phyloP scores from a whole-genome alignment of 2,113 vertebrate genomes.

The Alouatta palliata region DNA sequence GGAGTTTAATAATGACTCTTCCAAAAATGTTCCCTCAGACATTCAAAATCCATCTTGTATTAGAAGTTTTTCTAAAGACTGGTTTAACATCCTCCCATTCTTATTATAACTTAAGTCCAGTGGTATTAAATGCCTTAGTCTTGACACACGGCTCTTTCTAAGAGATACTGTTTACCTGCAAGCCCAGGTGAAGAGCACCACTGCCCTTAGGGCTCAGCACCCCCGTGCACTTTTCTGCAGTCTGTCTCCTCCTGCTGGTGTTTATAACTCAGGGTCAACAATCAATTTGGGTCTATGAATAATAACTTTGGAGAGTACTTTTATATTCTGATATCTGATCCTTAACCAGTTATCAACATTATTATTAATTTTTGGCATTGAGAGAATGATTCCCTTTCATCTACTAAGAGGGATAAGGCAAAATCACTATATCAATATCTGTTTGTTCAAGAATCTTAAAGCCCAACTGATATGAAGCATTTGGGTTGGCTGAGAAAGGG shows the following conservation, averaged over 20 bases:
- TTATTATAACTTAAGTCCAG: neutral
- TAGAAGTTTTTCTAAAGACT: neutral
- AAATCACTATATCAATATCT: neutral
- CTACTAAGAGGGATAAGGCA: neutral
- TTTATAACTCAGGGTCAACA: neutral
- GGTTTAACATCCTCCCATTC: neutral
- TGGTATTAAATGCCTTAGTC: neutral
- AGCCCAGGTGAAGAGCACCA: neutral
- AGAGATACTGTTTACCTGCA: neutral
- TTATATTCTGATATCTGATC: slow-evolving; percentile 15
- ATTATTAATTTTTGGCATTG: slow-evolving; percentile 4
- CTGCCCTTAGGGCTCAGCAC: neutral
- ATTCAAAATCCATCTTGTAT: neutral
- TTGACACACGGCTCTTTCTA: neutral
- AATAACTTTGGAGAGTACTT: neutral
- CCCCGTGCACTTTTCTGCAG: neutral
- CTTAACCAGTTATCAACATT: slow-evolving; percentile 9
- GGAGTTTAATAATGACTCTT: slow-evolving; percentile 34
- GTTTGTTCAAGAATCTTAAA: neutral
- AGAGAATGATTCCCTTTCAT: slow-evolving; percentile 14
- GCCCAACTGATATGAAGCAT: neutral
- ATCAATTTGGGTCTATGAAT: neutral
- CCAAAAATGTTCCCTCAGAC: neutral
- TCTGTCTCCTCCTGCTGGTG: neutral
- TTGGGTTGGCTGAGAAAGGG: slow-evolving; percentile 42